Evolutionary conservation across 2,888 invertebrate genomes (phyloP).

Genomic region (Camptogramma bilineatum): DNA sequence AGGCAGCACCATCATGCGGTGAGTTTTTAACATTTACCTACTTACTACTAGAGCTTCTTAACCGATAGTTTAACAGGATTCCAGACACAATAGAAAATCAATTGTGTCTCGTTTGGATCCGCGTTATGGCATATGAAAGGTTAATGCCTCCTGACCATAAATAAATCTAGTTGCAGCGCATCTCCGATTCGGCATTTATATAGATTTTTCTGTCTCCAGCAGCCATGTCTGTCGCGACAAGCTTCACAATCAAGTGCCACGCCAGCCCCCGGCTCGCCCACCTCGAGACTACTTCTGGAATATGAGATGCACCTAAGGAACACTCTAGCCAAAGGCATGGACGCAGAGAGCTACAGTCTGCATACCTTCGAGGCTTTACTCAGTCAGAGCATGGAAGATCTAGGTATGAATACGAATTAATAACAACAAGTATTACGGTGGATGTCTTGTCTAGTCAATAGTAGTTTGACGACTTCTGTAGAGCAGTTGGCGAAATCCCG

Average conservation of each 20-base stretch:
- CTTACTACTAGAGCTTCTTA: too few relatives aligned
- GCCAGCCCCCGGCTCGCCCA: slow-evolving; percentile 93
- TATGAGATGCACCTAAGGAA: slow-evolving; percentile 97
- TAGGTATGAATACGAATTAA: slow-evolving; percentile 85
- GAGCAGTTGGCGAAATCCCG: too few relatives aligned
- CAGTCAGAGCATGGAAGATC: slow-evolving; percentile 97
- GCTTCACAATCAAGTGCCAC: slow-evolving; percentile 88
- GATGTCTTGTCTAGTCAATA: too few relatives aligned
- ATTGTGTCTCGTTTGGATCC: too few relatives aligned
- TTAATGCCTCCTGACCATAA: too few relatives aligned
- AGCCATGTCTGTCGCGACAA: slow-evolving; percentile 80
- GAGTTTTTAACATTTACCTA: slow-evolving; percentile 40
- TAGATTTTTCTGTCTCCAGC: slow-evolving; percentile 31
- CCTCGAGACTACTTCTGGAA: slow-evolving; percentile 93
- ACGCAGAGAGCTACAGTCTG: slow-evolving; percentile 96
- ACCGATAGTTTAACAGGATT: too few relatives aligned
- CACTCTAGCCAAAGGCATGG: slow-evolving; percentile 97
- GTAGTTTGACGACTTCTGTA: too few relatives aligned
- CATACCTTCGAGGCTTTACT: slow-evolving; percentile 97
- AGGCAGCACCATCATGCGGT: slow-evolving; percentile 88
- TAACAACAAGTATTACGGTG: too few relatives aligned
- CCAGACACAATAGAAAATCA: too few relatives aligned
- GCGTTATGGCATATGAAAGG: too few relatives aligned
- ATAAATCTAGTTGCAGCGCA: too few relatives aligned
- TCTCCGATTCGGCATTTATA: too few relatives aligned